Evolutionary conservation across 2,113 vertebrate genomes (phyloP), one percentile per base, ranked within the genome.

Genomic region (Festucalex cinctus): DNA sequence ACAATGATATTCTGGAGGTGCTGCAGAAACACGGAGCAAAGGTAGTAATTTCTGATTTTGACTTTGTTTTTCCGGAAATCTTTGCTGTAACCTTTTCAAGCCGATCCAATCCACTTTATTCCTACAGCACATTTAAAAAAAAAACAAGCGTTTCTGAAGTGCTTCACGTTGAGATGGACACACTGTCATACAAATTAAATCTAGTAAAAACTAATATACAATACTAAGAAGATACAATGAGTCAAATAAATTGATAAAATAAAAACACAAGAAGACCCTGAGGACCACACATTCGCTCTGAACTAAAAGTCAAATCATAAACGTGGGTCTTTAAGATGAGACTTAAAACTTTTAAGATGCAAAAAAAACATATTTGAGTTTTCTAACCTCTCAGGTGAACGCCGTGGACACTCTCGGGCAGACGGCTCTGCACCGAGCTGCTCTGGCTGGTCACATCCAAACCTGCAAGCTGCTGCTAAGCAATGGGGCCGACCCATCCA

Each of bases 1-100:
- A 98, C 84, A 99, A 98, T 14, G 97, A 99, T 28, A 95, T 98
- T 75, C 91, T 98, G 86, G 97, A 99, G 84, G 97, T 98, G 68
- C 92, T 99, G 57, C 96, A 98, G 89, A 99, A 99, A 82, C 97
- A 99, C 0, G 97, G 95, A 76, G 97, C 96, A 39, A 99, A 99
- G 95, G 97, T 39, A 2, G 13, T 2, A n/a, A 22, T 26, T 26
- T 24, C 65, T 66, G 1, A 16, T 65, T n/a, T n/a, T n/a, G n/a
- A 53, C 22, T 12, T 48, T 32, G 43, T 3, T 2, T 53, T 36
- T 65, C 4, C 12, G 1, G 22, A 22, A 36, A 49, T 22, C 5
- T 43, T 32, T 58, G 17, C 19, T 5, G 35, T 14, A 2, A 41
- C 39, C 39, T 41, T 32, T 32, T 32, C 28, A 32, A 32, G 2